A percentile compares a stretch with the other conserved stretches of the same genome.
These are phyloP conservation scores for Casuarius casuarius DNA, from an alignment of 2,113 vertebrate species.

Conservation along the genomic window DNA sequence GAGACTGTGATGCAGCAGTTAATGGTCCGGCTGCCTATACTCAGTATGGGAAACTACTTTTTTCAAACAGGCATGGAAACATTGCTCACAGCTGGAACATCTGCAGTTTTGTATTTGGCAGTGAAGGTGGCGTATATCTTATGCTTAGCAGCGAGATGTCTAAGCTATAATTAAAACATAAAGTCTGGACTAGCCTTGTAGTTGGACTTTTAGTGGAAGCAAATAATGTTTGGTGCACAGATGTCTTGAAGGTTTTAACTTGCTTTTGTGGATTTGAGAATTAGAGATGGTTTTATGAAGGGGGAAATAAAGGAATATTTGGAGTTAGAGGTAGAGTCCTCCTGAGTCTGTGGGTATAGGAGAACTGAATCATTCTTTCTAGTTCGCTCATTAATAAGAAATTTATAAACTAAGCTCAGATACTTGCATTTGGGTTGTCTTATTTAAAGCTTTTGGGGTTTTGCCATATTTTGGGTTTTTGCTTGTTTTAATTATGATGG, in stretches of 20 bases:
- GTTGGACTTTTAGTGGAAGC: background rate
- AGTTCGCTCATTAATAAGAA: background rate
- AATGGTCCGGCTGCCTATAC: background rate
- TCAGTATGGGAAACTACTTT: background rate
- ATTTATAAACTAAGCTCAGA: background rate
- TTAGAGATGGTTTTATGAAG: background rate
- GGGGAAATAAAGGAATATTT: background rate
- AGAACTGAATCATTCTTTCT: background rate
- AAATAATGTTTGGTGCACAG: background rate
- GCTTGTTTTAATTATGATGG: background rate
- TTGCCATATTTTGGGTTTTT: accelerated
- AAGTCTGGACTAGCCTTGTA: background rate
- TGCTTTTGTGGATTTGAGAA: background rate
- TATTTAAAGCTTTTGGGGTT: background rate
- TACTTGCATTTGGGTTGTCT: background rate
- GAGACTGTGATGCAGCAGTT: background rate
- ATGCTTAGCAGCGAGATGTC: accelerated
- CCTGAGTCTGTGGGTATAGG: background rate
- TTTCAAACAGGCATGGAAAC: background rate
- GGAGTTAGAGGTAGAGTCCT: background rate
- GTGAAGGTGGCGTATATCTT: background rate
- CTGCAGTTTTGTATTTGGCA: background rate
- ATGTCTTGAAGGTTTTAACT: background rate
- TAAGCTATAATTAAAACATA: background rate
- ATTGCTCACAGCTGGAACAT: background rate